Evolutionary conservation across 2,888 invertebrate genomes (phyloP).

Genomic region (Acanthosepion lycidas): DNA sequence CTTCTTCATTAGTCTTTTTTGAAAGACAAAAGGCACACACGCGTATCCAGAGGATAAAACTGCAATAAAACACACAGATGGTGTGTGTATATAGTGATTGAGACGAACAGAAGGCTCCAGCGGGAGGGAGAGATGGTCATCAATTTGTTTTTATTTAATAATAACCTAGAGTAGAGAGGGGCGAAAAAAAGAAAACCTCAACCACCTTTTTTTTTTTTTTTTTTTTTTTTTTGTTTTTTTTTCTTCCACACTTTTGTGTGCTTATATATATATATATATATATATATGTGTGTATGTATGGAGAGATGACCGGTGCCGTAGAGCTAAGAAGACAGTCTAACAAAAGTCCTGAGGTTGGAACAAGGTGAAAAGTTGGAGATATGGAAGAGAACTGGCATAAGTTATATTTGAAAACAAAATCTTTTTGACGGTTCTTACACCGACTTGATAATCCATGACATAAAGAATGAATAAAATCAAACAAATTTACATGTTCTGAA

Average conservation of each 20-base stretch:
- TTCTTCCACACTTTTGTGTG: background rate
- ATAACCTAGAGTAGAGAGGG: background rate
- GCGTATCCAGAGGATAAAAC: background rate
- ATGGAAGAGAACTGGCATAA: background rate
- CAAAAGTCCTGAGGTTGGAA: background rate
- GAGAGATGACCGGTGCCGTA: background rate
- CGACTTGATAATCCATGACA: too few relatives aligned
- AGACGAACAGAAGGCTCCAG: background rate
- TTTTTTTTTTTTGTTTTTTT: background rate
- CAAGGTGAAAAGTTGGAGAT: background rate
- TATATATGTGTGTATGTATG: background rate
- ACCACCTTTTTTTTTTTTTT: background rate
- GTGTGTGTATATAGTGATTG: background rate
- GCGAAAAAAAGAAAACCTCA: background rate
- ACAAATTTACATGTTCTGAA: too few relatives aligned
- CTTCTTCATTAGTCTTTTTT: background rate
- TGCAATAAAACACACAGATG: background rate
- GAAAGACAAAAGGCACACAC: background rate
- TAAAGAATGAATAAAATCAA: too few relatives aligned
- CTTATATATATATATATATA: background rate
- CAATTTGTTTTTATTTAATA: background rate
- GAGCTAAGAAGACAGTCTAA: background rate
- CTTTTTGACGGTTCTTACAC: background rate
- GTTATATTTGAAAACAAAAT: background rate
- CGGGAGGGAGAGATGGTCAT: background rate